Percentiles rank a stretch among this genome's conserved stretches.
Conservation (phyloP, 1,140 invertebrate genomes). For the Paracyclopina nana region DNA sequence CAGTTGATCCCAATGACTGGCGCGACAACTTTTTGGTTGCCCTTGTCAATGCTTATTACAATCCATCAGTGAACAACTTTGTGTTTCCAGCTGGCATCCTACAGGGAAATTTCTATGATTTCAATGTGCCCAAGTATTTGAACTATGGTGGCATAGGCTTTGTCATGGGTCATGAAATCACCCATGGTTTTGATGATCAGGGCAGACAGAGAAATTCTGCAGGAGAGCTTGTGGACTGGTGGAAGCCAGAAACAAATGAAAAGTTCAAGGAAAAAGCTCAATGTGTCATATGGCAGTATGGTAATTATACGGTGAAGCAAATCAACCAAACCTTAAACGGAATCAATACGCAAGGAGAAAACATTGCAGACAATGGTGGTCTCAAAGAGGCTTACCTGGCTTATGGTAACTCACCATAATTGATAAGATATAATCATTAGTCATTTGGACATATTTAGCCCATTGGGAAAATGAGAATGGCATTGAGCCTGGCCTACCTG, state of each 20-base stretch:
- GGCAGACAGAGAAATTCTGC: constrained; percentile 48
- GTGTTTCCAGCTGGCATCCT: constrained; percentile 31
- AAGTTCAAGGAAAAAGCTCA: constrained; percentile 28
- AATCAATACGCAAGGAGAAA: constrained; percentile 55
- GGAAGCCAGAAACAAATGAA: constrained; percentile 27
- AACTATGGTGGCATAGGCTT: constrained; percentile 81
- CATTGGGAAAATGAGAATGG: no score
- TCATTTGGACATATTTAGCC: no score
- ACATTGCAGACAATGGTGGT: constrained; percentile 78
- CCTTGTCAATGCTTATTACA: constrained; percentile 30
- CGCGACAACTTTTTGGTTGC: constrained; percentile 22
- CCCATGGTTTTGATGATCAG: constrained; percentile 70
- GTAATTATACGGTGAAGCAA: constrained; percentile 28
- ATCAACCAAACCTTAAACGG: constrained; percentile 38
- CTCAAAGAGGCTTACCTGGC: constrained; percentile 66
- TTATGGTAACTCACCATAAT: no score
- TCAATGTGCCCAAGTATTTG: constrained; percentile 62
- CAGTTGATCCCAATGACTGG: constrained; percentile 24
- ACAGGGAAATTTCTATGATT: constrained; percentile 46
- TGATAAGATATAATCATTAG: no score
- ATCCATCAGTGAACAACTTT: constrained; percentile 26
- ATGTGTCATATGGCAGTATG: constrained; percentile 36
- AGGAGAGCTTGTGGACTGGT: constrained; percentile 33
- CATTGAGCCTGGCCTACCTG: neutral
- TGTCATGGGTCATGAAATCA: constrained; percentile 81